These are phyloP conservation scores for Empidonax alnorum DNA, from an alignment of 2,113 vertebrate genomes.

Conservation along the genomic window DNA sequence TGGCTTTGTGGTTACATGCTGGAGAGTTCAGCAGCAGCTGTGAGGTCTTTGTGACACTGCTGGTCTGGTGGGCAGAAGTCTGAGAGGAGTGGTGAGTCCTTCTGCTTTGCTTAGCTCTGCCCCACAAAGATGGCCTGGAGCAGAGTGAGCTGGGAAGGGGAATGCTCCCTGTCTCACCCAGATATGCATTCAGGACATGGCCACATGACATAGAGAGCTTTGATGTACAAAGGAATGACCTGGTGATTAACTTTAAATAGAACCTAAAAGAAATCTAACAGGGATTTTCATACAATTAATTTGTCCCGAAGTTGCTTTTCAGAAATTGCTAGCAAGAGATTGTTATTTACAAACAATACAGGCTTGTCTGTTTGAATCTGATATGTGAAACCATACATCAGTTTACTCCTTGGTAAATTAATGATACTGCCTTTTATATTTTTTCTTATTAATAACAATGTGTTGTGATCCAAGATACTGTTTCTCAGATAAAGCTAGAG, in stretches of 20 bases:
- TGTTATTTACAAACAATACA: not conserved
- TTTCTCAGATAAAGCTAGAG: not conserved
- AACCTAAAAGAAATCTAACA: not conserved
- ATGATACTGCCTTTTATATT: not conserved
- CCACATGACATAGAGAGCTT: not conserved
- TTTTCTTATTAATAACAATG: not conserved
- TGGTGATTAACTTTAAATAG: not conserved
- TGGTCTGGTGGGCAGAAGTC: not conserved
- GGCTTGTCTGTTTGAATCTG: not conserved
- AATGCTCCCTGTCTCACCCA: rapidly evolving
- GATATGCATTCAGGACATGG: not conserved
- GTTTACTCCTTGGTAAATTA: not conserved
- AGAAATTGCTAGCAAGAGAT: not conserved
- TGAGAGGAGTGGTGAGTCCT: not conserved
- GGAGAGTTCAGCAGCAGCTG: not conserved
- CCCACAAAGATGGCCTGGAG: rapidly evolving
- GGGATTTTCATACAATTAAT: not conserved
- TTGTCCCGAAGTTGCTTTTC: not conserved
- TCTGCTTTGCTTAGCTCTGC: not conserved
- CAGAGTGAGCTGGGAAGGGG: not conserved
- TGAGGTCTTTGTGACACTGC: not conserved
- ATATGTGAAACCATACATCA: not conserved
- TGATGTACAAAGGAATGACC: not conserved
- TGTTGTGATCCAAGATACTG: not conserved
- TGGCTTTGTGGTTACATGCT: not conserved